A percentile compares a stretch with the other conserved stretches of the same genome.
Conservation (phyloP, 2,113 vertebrate genomes). For the Cryptoleucopteryx plumbea region DNA sequence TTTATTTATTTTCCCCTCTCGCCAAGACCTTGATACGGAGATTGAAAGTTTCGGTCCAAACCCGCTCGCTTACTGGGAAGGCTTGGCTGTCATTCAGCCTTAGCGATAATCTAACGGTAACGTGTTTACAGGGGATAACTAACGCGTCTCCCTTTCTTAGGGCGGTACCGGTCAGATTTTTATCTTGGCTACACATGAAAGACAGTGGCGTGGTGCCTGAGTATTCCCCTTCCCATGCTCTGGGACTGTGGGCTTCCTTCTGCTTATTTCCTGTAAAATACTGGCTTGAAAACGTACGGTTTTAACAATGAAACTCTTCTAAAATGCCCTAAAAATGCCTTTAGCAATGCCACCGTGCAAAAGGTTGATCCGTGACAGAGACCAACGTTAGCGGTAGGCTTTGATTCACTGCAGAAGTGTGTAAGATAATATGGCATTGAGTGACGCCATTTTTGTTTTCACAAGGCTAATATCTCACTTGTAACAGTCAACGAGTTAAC, state of each 20-base stretch:
- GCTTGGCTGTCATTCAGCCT: constrained; percentile 18
- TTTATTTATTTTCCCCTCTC: background rate
- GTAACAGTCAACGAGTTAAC: background rate
- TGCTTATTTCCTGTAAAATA: background rate
- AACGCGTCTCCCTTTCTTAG: background rate
- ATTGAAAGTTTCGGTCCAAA: constrained; percentile 28
- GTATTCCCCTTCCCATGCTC: background rate
- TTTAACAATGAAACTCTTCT: background rate
- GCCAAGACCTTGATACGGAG: background rate
- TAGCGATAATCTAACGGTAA: background rate
- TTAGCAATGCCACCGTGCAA: background rate
- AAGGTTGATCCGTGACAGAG: background rate
- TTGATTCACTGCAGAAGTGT: background rate
- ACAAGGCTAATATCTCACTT: background rate
- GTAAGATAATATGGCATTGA: background rate
- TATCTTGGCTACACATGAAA: constrained; percentile 4
- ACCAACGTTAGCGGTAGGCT: background rate
- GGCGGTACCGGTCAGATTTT: constrained; percentile 2
- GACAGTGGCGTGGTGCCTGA: background rate
- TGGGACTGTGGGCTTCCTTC: background rate
- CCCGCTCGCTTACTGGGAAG: background rate
- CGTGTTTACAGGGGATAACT: constrained; percentile 6
- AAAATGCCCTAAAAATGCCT: background rate
- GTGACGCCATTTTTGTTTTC: background rate
- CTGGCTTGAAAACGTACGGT: background rate